Evolutionary conservation across 35 echinoderm and acorn worm genomes (phyloP), one percentile per base, ranked within the genome.

Genomic region (Heliocidaris erythrogramma): DNA sequence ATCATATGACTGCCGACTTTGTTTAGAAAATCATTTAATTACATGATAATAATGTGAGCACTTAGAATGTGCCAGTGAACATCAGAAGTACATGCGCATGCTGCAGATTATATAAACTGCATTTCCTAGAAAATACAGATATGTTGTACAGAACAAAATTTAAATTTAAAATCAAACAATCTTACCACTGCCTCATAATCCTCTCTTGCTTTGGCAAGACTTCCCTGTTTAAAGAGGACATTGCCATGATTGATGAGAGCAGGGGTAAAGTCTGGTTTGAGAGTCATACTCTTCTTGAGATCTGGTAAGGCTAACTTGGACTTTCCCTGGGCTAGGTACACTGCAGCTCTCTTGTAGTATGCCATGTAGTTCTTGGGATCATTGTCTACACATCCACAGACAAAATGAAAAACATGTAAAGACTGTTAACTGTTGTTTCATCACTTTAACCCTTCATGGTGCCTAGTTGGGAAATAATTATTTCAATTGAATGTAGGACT

Each of bases 291-390:
- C 48, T 97, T 97, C 71, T 97, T 94, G 0, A 99, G 88, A 53
- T 99, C 98, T 42, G 98, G 96, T 48, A 99, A 53, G 47, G 98
- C 98, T 32, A 95, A 88, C 60, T 99, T 99, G 5, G 96, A 97
- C 89, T 95, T 97, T 5, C 98, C 98, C 60, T 96, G 85, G 49
- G 98, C 98, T 0, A 99, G 91, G 94, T 97, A 99, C 1, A 97
- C 97, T 35, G 98, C 97, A 0, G 98, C 98, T 60, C 98, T 94
- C 87, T 96, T 97, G 96, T 96, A 99, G 94, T 97, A 99, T n/a
- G 96, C 96, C 97, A 97, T 97, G 94, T 96, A 99, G 85, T 95
- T 97, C 4, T 97, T 47, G 18, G 95, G 93, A 49, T 99, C 98
- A 92, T 85, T 96, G 35, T 97, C 96, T 99, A 90, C 31, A 49